Evolutionary conservation across 2,113 vertebrate species (phyloP).

Genomic region (Gavialis gangeticus): DNA sequence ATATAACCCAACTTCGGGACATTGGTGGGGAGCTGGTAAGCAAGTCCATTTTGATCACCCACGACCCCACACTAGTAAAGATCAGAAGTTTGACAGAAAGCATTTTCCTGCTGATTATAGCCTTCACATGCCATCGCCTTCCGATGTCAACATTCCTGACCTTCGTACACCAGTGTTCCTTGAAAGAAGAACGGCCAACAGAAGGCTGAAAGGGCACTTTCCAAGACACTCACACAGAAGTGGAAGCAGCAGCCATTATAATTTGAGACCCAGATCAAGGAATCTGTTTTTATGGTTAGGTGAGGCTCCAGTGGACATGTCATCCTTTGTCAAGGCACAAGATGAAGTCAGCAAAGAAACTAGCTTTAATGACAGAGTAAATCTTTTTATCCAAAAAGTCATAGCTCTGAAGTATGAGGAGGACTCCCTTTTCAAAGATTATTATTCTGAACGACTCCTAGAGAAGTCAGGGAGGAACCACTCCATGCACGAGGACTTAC

Average conservation of each 20-base stretch:
- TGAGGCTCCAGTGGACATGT: not conserved
- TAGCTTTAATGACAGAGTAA: not conserved
- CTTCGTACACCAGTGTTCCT: not conserved
- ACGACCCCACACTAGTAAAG: not conserved
- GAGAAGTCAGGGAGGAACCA: not conserved
- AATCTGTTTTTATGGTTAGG: not conserved
- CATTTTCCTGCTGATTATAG: not conserved
- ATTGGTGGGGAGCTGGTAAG: not conserved
- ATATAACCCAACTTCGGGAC: not conserved
- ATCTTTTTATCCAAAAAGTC: conserved; percentile 1
- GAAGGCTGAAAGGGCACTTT: not conserved
- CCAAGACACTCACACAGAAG: not conserved
- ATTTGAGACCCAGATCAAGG: not conserved
- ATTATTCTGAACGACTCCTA: not conserved
- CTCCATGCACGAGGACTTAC: not conserved
- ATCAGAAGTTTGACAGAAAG: not conserved
- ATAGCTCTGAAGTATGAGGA: not conserved
- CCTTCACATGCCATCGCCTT: not conserved
- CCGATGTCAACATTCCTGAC: rapidly evolving
- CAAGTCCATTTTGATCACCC: not conserved
- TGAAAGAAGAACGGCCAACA: not conserved
- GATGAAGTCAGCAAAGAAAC: not conserved
- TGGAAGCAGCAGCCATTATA: not conserved
- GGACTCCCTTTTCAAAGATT: not conserved
- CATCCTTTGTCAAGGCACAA: not conserved